These are phyloP conservation scores for Paraplagusia blochii DNA, from an alignment of 2,113 vertebrate genomes.

Conservation along the genomic window DNA sequence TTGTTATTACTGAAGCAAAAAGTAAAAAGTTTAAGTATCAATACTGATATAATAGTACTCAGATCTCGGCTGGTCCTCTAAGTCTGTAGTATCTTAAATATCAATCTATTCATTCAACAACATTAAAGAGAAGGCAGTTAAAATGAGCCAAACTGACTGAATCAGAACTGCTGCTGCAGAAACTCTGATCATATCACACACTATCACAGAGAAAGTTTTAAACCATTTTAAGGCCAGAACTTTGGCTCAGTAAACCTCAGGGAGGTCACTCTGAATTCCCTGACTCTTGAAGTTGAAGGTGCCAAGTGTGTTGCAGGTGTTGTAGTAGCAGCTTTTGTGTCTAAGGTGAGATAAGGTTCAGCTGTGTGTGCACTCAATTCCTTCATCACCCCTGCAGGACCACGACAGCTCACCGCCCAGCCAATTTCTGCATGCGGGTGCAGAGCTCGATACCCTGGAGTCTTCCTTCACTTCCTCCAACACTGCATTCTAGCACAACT, in stretches of 20 bases:
- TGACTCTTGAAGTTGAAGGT: conserved; percentile 13
- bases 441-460: conserved; percentile 20
- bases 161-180: too few species aligned
- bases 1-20: too few species aligned
- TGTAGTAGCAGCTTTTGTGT: conserved; percentile 26
- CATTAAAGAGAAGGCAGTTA: too few species aligned
- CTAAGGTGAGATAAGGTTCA: conserved; percentile 30
- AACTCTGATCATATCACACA: background rate
- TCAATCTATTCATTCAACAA: too few species aligned
- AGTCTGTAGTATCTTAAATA: too few species aligned
- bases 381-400: conserved; percentile 14
- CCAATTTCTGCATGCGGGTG: conserved; percentile 27
- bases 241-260: conserved; percentile 15
- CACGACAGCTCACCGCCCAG: conserved; percentile 42
- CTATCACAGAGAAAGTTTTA: background rate
- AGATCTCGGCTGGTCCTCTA: too few species aligned
- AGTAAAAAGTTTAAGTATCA: too few species aligned
- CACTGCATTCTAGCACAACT: conserved; percentile 16
- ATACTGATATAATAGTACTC: too few species aligned
- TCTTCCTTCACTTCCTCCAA: conserved; percentile 5
- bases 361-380: conserved; percentile 20
- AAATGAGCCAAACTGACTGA: too few species aligned
- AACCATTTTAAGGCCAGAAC: conserved; percentile 25
- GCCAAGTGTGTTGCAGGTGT: conserved; percentile 21
- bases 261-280: conserved; percentile 25